These are phyloP conservation scores for Cantharis lateralis DNA, from an alignment of 2,888 invertebrate species.

Conservation along the genomic window DNA sequence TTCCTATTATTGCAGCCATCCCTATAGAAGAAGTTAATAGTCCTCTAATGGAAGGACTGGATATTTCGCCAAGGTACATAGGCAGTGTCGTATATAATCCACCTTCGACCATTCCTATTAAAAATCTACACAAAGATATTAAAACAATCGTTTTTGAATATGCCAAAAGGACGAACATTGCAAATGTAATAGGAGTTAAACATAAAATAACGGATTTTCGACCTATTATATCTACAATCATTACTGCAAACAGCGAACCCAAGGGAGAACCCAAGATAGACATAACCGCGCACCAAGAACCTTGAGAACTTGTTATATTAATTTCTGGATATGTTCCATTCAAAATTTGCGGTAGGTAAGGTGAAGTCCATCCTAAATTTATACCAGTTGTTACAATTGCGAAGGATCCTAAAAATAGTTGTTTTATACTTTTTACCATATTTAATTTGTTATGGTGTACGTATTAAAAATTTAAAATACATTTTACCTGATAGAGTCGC, in stretches of 20 bases:
- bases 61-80: constrained; percentile 65
- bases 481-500: background rate
- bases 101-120: constrained; percentile 61
- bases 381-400: constrained; percentile 46
- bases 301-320: constrained; percentile 58
- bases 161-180: constrained; percentile 66
- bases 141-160: constrained; percentile 62
- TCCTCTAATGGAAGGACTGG: constrained; percentile 62
- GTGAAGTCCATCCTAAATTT: constrained; percentile 63
- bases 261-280: constrained; percentile 68
- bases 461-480: background rate
- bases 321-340: constrained; percentile 56
- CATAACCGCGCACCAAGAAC: constrained; percentile 68
- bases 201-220: constrained; percentile 57
- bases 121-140: constrained; percentile 56
- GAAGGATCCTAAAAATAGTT: constrained; percentile 43
- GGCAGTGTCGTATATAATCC: constrained; percentile 55
- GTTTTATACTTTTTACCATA: background rate
- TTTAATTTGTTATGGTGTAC: background rate
- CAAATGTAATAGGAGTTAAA: constrained; percentile 54
- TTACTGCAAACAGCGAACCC: constrained; percentile 65
- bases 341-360: constrained; percentile 59
- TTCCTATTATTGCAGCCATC: constrained; percentile 60
- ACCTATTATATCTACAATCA: constrained; percentile 67
- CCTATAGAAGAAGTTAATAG: constrained; percentile 67